Base-by-base conservation (phyloP, 2,113 vertebrate species). In the Synchiropus splendidus region DNA sequence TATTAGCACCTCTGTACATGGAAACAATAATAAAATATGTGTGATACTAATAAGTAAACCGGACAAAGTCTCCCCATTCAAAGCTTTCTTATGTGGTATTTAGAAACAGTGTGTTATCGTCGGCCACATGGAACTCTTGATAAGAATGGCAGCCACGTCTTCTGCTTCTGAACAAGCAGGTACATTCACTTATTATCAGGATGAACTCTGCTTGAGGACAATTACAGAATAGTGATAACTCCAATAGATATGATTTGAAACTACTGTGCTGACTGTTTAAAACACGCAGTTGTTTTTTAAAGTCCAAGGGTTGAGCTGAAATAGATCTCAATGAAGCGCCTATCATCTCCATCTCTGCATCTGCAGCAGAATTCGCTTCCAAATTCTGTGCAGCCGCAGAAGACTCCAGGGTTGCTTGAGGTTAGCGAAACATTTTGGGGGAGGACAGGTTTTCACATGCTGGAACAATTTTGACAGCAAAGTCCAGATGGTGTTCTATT, bases 381-480 rank as follows among this genome's bases (percentile, higher is more conserved):
- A 64, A 64, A 64, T 39, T 40, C 63, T 58, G 51, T 61, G 36
- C 39, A 67, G 45, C 59, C 47, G 39, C 55, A 64, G 21, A 18
- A 59, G 62, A 52, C 55, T 52, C 51, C 30, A 31, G 55, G 42
- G 58, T 65, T 74, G 39, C 58, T 58, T 56, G 39, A 75, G 63
- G 65, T 75, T 64, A 69, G 59, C 60, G 63, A 62, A 77, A 58
- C 32, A 11, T 53, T 62, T 57, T 58, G 55, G 16, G 33, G 39
- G 48, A 27, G 1, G 16, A 45, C 34, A 45, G 34, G 18, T 69
- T 59, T 66, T 61, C 65, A 67, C 75, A 82, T 75, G 63, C 62
- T 79, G 75, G 44, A 80, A 64, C 62, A 77, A 79, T 79, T 67
- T 75, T 43, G 49, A 70, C 64, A 32, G 41, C 51, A 46, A 58